A percentile compares a stretch with the other conserved stretches of the same genome.
phyloP scores from a whole-genome alignment of 2,797 vertebrate species.

The Huso huso region DNA sequence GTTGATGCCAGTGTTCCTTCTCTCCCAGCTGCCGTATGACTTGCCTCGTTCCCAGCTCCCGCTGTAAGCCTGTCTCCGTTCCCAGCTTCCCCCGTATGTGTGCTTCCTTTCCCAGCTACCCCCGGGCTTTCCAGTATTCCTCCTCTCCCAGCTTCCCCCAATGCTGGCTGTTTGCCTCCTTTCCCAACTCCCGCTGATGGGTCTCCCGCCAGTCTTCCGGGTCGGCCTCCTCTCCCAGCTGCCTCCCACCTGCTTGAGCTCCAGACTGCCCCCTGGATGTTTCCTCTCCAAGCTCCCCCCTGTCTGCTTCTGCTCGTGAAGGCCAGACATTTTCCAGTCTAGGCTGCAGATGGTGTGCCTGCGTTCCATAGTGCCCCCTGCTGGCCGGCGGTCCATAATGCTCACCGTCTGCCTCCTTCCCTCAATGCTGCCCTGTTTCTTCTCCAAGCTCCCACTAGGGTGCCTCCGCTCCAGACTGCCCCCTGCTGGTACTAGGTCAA shows the following conservation, averaged over 20 bases:
- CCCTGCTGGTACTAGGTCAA: slow-evolving; percentile 68
- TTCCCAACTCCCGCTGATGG: slow-evolving; percentile 45
- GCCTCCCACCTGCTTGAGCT: slow-evolving; percentile 53
- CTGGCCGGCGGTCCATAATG: slow-evolving; percentile 57
- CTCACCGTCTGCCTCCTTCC: slow-evolving; percentile 65
- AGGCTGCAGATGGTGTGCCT: slow-evolving; percentile 90
- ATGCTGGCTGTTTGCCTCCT: slow-evolving; percentile 51
- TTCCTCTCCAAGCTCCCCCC: slow-evolving; percentile 47
- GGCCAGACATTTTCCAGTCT: slow-evolving; percentile 77
- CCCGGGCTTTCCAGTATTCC: slow-evolving; percentile 50
- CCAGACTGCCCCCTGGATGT: slow-evolving; percentile 56
- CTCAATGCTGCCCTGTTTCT: slow-evolving; percentile 38
- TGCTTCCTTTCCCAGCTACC: slow-evolving; percentile 63
- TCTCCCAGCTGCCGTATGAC: slow-evolving; percentile 84
- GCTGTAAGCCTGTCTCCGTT: slow-evolving; percentile 63
- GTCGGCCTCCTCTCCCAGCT: slow-evolving; percentile 59
- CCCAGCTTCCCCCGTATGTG: slow-evolving; percentile 75
- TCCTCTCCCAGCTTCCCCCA: slow-evolving; percentile 62
- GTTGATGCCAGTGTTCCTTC: slow-evolving; percentile 60
- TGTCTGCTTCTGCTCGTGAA: slow-evolving; percentile 46
- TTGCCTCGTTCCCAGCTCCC: slow-evolving; percentile 78
- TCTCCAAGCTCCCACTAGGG: slow-evolving; percentile 42
- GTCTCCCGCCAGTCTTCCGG: slow-evolving; percentile 50
- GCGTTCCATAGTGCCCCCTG: slow-evolving; percentile 75
- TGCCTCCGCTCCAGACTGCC: slow-evolving; percentile 61